Conservation (phyloP, 2,888 invertebrate species). For the Leucoma salicis region DNA sequence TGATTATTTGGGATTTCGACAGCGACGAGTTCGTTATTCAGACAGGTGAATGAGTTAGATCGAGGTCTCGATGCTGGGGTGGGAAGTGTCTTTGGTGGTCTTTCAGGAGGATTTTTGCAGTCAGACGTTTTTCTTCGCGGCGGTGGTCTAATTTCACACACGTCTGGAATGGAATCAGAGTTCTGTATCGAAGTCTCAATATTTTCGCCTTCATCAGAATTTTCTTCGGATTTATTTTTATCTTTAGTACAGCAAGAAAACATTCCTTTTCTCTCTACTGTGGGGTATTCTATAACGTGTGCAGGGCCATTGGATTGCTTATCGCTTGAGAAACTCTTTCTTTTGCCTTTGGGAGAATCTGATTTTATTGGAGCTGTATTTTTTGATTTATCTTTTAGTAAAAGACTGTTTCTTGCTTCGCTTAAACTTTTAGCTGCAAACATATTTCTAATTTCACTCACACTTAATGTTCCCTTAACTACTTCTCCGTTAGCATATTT, state of each 20-base stretch:
- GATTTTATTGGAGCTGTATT: conserved; percentile 52
- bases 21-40: conserved; percentile 66
- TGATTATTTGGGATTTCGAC: conserved; percentile 71
- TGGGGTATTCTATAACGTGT: conserved; percentile 87
- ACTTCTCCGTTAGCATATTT: conserved; percentile 71
- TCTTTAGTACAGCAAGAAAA: conserved; percentile 87
- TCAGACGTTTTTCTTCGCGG: conserved; percentile 83
- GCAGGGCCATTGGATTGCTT: conserved; percentile 69
- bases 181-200: conserved; percentile 59
- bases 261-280: conserved; percentile 87
- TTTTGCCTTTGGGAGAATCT: conserved; percentile 72
- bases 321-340: conserved; percentile 64
- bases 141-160: conserved; percentile 83
- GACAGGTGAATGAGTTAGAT: conserved; percentile 80
- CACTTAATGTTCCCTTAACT: conserved; percentile 81
- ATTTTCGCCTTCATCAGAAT: conserved; percentile 66
- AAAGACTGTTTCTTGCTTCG: conserved; percentile 76
- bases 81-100: conserved; percentile 84
- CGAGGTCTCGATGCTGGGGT: conserved; percentile 78
- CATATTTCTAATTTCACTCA: conserved; percentile 79
- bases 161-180: conserved; percentile 71
- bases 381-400: conserved; percentile 74
- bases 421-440: conserved; percentile 75
- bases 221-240: conserved; percentile 78
- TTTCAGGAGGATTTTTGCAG: conserved; percentile 82